Evolutionary conservation across 2,888 invertebrate species (phyloP).

Genomic region (Portevinia maculata): DNA sequence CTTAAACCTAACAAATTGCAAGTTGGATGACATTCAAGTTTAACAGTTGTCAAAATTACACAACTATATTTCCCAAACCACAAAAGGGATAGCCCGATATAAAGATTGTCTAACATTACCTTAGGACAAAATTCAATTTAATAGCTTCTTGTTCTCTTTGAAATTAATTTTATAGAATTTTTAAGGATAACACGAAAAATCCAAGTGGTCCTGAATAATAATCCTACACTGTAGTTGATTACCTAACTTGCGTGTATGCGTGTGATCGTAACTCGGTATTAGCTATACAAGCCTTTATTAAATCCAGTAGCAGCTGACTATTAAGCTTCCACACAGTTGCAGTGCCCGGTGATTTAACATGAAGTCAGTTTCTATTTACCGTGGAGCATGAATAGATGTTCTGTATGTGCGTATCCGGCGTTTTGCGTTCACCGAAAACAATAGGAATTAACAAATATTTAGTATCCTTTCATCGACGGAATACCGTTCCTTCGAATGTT

Average conservation of each 20-base stretch:
- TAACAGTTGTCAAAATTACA: too few relatives aligned
- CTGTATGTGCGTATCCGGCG: constrained; percentile 15
- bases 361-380: constrained; percentile 56
- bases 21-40: too few relatives aligned
- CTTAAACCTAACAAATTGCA: too few relatives aligned
- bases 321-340: constrained; percentile 55
- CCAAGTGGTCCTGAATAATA: not conserved
- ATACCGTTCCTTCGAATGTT: not conserved
- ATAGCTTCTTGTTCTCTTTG: too few relatives aligned
- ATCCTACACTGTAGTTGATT: constrained; percentile 19
- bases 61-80: too few relatives aligned
- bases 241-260: constrained; percentile 47
- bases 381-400: constrained; percentile 61
- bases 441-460: constrained; percentile 18
- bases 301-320: constrained; percentile 40
- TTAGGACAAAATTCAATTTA: too few relatives aligned
- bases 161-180: too few relatives aligned
- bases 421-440: constrained; percentile 15
- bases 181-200: not conserved
- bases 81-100: too few relatives aligned
- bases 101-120: too few relatives aligned
- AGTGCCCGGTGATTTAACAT: not conserved
- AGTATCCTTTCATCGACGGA: constrained; percentile 9
- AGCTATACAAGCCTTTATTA: constrained; percentile 16
- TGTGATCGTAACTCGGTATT: constrained; percentile 1